phyloP scores from a whole-genome alignment of 2,797 vertebrate species.

The Chaenodraco wilsoni region DNA sequence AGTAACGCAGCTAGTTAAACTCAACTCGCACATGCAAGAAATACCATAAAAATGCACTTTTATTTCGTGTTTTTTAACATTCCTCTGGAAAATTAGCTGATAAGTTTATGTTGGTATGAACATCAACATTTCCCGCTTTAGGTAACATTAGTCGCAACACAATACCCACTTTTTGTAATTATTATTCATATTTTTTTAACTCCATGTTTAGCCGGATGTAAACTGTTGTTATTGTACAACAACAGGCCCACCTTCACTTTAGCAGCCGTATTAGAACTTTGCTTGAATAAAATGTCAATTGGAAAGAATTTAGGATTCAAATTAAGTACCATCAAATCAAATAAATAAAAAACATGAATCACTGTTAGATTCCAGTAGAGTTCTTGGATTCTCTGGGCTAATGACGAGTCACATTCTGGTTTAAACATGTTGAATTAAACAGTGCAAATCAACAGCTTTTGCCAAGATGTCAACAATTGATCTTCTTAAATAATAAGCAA shows the following conservation, averaged over 20 bases:
- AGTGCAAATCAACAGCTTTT: slow-evolving; percentile 3
- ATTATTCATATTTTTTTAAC: background rate
- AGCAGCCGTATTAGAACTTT: background rate
- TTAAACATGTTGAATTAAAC: background rate
- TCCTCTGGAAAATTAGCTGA: slow-evolving; percentile 16
- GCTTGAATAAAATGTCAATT: background rate
- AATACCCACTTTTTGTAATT: background rate
- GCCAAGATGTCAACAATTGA: background rate
- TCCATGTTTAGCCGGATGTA: background rate
- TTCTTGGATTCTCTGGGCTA: background rate
- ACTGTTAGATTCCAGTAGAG: background rate
- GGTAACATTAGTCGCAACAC: background rate
- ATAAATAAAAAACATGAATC: background rate
- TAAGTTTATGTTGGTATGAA: slow-evolving; percentile 12
- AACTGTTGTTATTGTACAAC: background rate
- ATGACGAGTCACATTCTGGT: background rate
- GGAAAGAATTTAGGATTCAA: background rate
- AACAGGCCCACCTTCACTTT: background rate
- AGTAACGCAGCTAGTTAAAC: background rate
- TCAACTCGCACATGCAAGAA: background rate
- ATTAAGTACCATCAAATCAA: background rate
- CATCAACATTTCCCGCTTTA: slow-evolving; percentile 31
- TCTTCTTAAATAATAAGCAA: background rate
- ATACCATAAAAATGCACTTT: background rate
- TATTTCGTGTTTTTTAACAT: slow-evolving; percentile 26